phyloP scores from a whole-genome alignment of 2,888 invertebrate species.

The Deilephila elpenor region DNA sequence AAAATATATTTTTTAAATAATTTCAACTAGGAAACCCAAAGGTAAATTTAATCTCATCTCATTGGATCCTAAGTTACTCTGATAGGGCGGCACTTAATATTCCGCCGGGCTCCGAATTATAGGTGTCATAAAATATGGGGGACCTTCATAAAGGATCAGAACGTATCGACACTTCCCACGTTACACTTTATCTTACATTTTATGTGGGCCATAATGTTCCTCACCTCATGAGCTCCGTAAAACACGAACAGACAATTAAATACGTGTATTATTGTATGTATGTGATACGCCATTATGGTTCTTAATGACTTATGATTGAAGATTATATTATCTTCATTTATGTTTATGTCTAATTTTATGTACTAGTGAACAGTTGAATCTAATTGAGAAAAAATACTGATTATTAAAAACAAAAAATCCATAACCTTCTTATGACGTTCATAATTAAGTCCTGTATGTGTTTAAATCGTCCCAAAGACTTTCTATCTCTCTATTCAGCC shows the following conservation, averaged over 20 bases:
- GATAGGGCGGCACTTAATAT: slow-evolving; percentile 40
- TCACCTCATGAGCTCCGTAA: slow-evolving; percentile 18
- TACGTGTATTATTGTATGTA: not conserved
- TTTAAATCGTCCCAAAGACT: too few species aligned
- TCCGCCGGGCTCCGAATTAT: slow-evolving; percentile 47
- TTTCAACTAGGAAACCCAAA: not conserved
- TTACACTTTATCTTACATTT: slow-evolving; percentile 49
- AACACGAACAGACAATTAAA: not conserved
- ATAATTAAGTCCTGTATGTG: too few species aligned
- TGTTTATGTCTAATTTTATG: too few species aligned
- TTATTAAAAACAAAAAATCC: too few species aligned
- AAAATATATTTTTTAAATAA: too few species aligned
- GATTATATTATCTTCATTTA: not conserved
- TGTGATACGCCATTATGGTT: not conserved
- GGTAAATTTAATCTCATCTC: slow-evolving; percentile 8
- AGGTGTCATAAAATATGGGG: slow-evolving; percentile 44
- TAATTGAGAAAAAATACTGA: too few species aligned
- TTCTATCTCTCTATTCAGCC: too few species aligned
- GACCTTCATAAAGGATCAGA: slow-evolving; percentile 47
- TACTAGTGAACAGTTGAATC: too few species aligned
- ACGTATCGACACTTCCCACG: slow-evolving; percentile 45
- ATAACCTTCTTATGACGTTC: too few species aligned
- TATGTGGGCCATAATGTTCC: slow-evolving; percentile 11
- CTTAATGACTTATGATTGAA: not conserved
- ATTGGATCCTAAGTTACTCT: slow-evolving; percentile 4